These are phyloP conservation scores for Tethya wilhelma DNA, from an alignment of 37 sponge, comb jelly and placozoan species.

Conservation along the genomic window DNA sequence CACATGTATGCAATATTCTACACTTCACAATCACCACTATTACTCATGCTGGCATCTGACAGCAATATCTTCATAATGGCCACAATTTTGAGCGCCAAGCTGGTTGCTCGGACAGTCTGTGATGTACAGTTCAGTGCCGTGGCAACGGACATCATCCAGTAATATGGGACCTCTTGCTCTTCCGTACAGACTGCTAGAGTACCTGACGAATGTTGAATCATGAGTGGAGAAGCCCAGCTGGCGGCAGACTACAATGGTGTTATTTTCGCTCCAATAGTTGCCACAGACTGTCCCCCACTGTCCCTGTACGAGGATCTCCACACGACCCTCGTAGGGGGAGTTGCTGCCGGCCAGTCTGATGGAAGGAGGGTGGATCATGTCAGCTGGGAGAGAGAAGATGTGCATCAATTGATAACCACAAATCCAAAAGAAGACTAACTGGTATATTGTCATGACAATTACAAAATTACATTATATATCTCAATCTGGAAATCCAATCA, in stretches of 20 bases:
- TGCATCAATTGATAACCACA: background rate
- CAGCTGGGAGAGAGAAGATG: background rate
- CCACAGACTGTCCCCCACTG: conserved; percentile 61
- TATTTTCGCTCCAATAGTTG: conserved; percentile 9
- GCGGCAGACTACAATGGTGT: conserved; percentile 42
- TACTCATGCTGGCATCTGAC: conserved; percentile 44
- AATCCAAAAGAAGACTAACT: background rate
- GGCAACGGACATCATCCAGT: conserved; percentile 63
- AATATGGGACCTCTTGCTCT: conserved; percentile 12
- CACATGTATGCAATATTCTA: conserved; percentile 43
- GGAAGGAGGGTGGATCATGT: background rate
- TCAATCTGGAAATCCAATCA: background rate
- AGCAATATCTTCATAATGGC: conserved; percentile 53
- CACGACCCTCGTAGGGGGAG: conserved; percentile 36
- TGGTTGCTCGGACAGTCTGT: conserved; percentile 31
- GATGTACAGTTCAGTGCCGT: conserved; percentile 42
- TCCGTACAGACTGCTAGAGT: conserved; percentile 33
- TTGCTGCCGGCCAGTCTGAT: conserved; percentile 39
- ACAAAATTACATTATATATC: background rate
- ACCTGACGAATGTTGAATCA: background rate
- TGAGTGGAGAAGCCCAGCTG: conserved; percentile 43
- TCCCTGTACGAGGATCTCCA: conserved; percentile 35
- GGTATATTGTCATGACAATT: background rate
- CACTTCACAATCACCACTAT: too few relatives aligned
- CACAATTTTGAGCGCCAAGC: conserved; percentile 44